Evolutionary conservation across 1,140 invertebrate species (phyloP).

Genomic region (Neelides sp.): DNA sequence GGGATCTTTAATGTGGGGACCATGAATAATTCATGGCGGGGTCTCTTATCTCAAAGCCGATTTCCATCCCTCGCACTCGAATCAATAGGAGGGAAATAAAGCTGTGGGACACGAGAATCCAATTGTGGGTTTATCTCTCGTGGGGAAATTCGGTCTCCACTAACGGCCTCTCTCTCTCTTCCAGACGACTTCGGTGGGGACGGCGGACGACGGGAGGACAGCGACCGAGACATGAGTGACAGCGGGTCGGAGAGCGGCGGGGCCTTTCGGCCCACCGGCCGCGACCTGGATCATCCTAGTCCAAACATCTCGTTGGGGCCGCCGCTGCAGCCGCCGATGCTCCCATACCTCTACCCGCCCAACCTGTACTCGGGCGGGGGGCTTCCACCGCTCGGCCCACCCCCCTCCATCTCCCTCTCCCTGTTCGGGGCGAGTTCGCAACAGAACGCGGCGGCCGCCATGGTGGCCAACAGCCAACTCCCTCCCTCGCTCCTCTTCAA

Average conservation of each 20-base stretch:
- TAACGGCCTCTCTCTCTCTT: background rate
- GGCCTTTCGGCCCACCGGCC: constrained; percentile 48
- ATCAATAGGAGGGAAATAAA: constrained; percentile 30
- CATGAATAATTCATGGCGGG: constrained; percentile 31
- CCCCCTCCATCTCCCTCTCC: constrained; percentile 36
- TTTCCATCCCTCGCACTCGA: constrained; percentile 28
- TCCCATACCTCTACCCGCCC: constrained; percentile 75
- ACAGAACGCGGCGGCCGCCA: constrained; percentile 33
- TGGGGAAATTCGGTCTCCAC: background rate
- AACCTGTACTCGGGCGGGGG: constrained; percentile 56
- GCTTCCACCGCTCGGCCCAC: constrained; percentile 43
- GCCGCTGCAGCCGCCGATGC: constrained; percentile 68
- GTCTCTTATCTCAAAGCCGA: constrained; percentile 30
- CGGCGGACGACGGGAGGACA: constrained; percentile 28
- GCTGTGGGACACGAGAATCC: constrained; percentile 30
- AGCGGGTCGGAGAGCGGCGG: constrained; percentile 35
- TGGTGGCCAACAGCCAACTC: constrained; percentile 19
- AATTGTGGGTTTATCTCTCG: constrained; percentile 24
- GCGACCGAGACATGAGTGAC: constrained; percentile 32
- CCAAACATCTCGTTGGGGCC: constrained; percentile 77
- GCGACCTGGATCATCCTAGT: constrained; percentile 55
- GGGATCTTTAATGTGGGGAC: no score
- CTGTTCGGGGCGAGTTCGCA: constrained; percentile 26
- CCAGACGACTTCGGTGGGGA: constrained; percentile 24
- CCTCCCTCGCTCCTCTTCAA: constrained; percentile 31